Percentiles rank a stretch among this genome's conserved stretches.
Evolutionary conservation across 2,888 invertebrate genomes (phyloP).

Genomic region (Carpatolechia fugitivella): DNA sequence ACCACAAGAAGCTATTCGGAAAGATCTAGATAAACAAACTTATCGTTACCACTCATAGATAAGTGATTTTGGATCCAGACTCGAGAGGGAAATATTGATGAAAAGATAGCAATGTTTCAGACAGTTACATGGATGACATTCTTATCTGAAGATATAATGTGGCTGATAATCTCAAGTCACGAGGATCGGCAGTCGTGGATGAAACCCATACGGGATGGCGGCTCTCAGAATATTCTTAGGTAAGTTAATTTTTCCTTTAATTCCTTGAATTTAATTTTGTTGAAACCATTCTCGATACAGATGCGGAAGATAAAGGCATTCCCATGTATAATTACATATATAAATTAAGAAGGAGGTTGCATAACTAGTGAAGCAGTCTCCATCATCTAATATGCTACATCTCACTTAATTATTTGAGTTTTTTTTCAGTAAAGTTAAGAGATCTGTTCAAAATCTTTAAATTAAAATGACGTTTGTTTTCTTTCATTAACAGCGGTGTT

Average conservation of each 20-base stretch:
- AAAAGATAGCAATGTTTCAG: conserved; percentile 11
- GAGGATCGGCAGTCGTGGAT: conserved; percentile 29
- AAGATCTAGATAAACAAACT: background rate
- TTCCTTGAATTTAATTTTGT: background rate
- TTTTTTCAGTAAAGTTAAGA: too few species aligned
- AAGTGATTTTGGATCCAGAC: conserved; percentile 18
- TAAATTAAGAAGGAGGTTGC: too few species aligned
- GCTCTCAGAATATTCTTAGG: conserved; percentile 44
- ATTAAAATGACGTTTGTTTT: background rate
- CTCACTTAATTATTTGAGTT: too few species aligned
- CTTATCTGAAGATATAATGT: conserved; percentile 5
- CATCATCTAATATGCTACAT: too few species aligned
- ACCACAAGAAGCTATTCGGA: background rate
- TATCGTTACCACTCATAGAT: background rate
- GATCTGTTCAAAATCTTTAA: background rate
- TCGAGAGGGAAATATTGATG: conserved; percentile 26
- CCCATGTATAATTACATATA: too few species aligned
- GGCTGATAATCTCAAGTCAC: conserved; percentile 21
- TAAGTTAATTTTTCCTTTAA: conserved; percentile 27
- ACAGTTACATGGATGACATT: background rate
- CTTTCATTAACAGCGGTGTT: conserved; percentile 43
- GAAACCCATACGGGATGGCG: conserved; percentile 40
- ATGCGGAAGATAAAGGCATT: too few species aligned
- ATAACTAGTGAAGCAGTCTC: too few species aligned
- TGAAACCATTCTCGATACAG: too few species aligned